Base-by-base conservation (phyloP, 2,888 invertebrate species). In the Portevinia maculata region DNA sequence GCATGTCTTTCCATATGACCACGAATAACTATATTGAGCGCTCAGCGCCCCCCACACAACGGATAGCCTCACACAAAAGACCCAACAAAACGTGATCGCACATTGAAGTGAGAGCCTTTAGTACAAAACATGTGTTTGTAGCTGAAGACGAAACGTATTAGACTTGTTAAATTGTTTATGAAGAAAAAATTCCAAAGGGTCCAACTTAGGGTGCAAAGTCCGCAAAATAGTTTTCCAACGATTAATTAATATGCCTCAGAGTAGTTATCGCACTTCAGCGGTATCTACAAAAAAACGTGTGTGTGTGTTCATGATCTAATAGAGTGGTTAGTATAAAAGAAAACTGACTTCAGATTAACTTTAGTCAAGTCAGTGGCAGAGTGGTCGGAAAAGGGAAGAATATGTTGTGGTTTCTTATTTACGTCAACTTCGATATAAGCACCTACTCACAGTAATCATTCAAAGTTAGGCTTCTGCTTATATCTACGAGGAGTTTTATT, bases 71-170 rank as follows among this genome's bases (percentile, higher is more conserved):
- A 34, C 15, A 76, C 67, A 78, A 83, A 55, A 59, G 67, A 28
- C 59, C 15, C 24, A 41, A 30, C 39, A 32, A 64, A 60, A 78
- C 83, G 83, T 83, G 83, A 73, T 73, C 67, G 57, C 57, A 50
- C 83, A 83, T 78, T 78, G 41, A n/a, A 78, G 59, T 78, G 13
- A 39, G 50, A 67, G 83, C 65, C 67, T 78, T 34, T 55, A 73
- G 48, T 9, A 78, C 24, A 65, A 83, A 83, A 83, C 83, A 83
- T 83, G 67, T 83, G 83, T 83, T 83, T 39, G 37, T 60, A 57
- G 60, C 62, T 59, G 30, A 78, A 67, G 67, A 62, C 53, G 60
- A 76, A 69, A 69, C 75, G 76, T 60, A 81, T 79, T 64, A 37
- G 37, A 64, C 69, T 64, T 57, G 46, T 69, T 37, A 62, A 32